Evolutionary conservation across 2,888 invertebrate species (phyloP), one percentile per base, ranked within the genome.

Genomic region (Callimorpha dominula): DNA sequence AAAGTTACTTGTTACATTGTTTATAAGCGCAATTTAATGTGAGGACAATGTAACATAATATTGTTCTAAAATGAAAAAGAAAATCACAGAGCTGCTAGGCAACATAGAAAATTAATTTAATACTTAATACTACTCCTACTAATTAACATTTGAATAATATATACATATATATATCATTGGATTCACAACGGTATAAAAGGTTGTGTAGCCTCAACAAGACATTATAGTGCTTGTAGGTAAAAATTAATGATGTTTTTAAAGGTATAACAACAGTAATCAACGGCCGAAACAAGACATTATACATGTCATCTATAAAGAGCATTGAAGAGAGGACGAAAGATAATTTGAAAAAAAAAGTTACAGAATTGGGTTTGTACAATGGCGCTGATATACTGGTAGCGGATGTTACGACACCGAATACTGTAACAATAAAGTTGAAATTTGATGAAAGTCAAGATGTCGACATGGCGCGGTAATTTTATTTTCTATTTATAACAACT

Each of bases 371-470:
- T 4, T 93, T 99, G 40, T 96, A 92, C 74, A 97, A 99, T 92
- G 99, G 99, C 0, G 97, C 97, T 71, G 98, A 99, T 89, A 96
- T 99, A 71, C 96, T 98, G 82, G 98, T 99, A 1, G 98, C 99
- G 0, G 99, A 99, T 95, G 95, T 97, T 40, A 99, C 99, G 6
- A 97, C 98, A 8, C 99, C 99, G 0, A 97, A 97, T 85, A 97
- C 98, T 12, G 93, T 98, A 68, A 96, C 97, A n/a, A 95, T 98
- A 72, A 97, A 97, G 90, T 96, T 99, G 46, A 97, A 97, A 89
- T 97, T 97, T 89, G 77, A 87, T 65, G 92, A 93, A 79, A 96
- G 96, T 89, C 76, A 87, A 89, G 97, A 96, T 91, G 92, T 95
- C n/a, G 95, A 96, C 75, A 95, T 95, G 95, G 81, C 86, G 17